A percentile compares a stretch with the other conserved stretches of the same genome.
Evolutionary conservation across 2,797 vertebrate species (phyloP).

Genomic region (Rhincodon typus): DNA sequence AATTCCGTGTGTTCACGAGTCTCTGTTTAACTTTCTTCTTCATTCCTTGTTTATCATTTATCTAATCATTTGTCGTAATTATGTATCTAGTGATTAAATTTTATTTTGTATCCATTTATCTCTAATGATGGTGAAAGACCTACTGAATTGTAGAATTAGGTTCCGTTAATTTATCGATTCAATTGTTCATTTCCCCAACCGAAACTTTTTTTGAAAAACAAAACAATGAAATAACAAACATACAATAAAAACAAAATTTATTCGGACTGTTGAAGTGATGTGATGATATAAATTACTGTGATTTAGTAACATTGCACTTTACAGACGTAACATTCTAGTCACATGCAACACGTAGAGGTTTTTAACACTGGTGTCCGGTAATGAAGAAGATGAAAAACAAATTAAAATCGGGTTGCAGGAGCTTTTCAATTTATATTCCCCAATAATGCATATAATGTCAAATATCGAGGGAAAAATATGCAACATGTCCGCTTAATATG

Average conservation of each 20-base stretch:
- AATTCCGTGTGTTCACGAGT: neutral
- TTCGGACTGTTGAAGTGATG: neutral
- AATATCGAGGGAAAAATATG: neutral
- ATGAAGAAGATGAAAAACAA: neutral
- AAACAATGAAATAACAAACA: neutral
- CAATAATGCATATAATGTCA: neutral
- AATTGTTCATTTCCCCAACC: neutral
- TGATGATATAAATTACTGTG: neutral
- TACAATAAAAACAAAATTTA: neutral
- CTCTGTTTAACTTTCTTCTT: neutral
- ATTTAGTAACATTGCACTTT: neutral
- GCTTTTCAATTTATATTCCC: neutral
- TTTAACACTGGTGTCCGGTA: neutral
- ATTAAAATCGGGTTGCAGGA: neutral
- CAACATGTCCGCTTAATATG: neutral
- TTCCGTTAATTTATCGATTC: neutral
- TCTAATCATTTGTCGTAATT: neutral
- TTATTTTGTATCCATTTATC: neutral
- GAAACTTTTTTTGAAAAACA: neutral
- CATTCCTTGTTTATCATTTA: neutral
- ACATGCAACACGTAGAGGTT: neutral
- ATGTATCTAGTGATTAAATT: neutral
- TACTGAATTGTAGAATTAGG: neutral
- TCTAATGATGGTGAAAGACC: neutral
- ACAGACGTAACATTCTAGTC: neutral